phyloP scores from a whole-genome alignment of 2,113 vertebrate genomes.

The Eulemur macaco region DNA sequence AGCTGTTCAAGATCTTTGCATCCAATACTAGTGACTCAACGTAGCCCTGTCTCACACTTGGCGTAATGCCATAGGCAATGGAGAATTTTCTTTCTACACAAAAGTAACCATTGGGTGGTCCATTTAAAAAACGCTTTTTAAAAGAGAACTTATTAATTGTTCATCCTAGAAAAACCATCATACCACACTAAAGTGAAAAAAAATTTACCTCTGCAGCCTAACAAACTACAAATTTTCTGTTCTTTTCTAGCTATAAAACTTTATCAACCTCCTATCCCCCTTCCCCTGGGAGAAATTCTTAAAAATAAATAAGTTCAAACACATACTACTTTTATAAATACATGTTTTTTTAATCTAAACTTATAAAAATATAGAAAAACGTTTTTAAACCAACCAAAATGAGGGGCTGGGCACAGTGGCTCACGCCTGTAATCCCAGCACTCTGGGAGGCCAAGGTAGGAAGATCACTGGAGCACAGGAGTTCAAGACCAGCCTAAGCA shows the following conservation, averaged over 20 bases:
- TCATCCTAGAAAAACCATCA: constrained; percentile 44
- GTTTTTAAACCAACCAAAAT: not conserved
- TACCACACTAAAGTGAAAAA: not conserved
- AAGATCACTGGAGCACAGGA: too few relatives aligned
- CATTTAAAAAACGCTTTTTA: constrained; percentile 7
- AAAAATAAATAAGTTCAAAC: constrained; percentile 48
- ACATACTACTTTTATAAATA: constrained; percentile 7
- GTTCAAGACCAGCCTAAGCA: too few relatives aligned
- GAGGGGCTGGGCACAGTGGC: too few relatives aligned
- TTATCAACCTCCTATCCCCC: not conserved
- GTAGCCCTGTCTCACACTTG: not conserved
- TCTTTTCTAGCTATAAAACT: constrained; percentile 25
- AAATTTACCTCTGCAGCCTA: not conserved
- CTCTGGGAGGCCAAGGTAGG: too few relatives aligned
- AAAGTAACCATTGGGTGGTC: not conserved
- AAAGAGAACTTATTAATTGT: constrained; percentile 34
- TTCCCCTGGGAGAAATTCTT: constrained; percentile 18
- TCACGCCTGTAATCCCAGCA: too few relatives aligned
- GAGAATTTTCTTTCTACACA: not conserved
- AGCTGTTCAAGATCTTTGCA: not conserved
- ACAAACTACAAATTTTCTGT: constrained; percentile 13
- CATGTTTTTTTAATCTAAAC: not conserved
- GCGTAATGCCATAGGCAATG: not conserved
- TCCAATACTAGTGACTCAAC: not conserved
- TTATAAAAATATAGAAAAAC: constrained; percentile 34